phyloP scores from a whole-genome alignment of 2,797 vertebrate species.

The Spinus pinus region DNA sequence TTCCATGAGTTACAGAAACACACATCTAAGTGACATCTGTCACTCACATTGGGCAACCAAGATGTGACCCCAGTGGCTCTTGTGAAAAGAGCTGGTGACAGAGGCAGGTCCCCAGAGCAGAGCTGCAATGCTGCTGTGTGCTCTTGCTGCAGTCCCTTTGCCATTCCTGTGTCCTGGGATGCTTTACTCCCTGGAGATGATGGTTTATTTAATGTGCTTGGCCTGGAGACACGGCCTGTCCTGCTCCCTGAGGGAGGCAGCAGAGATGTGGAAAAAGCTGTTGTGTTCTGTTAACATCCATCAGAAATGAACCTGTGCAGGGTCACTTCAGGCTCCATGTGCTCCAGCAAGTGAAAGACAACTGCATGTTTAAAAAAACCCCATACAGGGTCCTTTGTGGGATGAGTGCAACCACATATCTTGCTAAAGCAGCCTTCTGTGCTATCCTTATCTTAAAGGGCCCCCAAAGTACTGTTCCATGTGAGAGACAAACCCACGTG shows the following conservation, averaged over 20 bases:
- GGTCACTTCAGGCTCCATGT: background rate
- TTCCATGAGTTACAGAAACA: background rate
- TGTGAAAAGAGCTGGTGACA: background rate
- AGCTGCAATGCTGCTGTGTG: fast-evolving
- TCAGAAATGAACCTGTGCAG: background rate
- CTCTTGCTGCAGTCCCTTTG: background rate
- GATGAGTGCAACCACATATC: background rate
- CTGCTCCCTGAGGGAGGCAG: background rate
- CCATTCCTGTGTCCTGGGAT: background rate
- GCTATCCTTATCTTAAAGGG: background rate
- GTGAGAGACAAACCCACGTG: background rate
- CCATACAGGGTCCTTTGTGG: background rate
- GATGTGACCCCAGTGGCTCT: background rate
- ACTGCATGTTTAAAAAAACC: background rate
- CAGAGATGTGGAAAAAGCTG: background rate
- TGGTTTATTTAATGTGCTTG: background rate
- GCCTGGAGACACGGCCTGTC: background rate
- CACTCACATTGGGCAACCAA: background rate
- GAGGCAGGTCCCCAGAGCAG: background rate
- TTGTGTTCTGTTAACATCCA: fast-evolving
- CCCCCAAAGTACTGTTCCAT: background rate
- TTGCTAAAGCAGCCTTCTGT: background rate
- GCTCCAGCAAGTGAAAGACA: background rate
- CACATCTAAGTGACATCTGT: background rate
- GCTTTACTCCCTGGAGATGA: background rate